Evolutionary conservation across 2,888 invertebrate genomes (phyloP).

Genomic region (Troilus luridus): DNA sequence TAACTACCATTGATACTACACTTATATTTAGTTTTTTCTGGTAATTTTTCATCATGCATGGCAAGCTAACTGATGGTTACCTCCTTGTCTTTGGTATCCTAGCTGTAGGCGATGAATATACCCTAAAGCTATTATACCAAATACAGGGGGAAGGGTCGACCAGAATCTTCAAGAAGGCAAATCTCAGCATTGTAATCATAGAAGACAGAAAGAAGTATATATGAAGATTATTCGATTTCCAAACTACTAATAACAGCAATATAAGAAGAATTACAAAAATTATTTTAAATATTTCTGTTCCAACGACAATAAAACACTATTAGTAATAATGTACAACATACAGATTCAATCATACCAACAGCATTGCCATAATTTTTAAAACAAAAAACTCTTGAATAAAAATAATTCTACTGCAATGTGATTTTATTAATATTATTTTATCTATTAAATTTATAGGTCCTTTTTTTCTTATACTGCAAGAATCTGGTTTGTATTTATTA

Average conservation of each 20-base stretch:
- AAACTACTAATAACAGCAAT: background rate
- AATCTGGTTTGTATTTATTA: too few relatives aligned
- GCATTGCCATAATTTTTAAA: too few relatives aligned
- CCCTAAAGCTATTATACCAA: conserved; percentile 69
- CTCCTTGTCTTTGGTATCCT: conserved; percentile 68
- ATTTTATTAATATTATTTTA: too few relatives aligned
- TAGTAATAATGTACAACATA: too few relatives aligned
- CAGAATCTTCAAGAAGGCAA: background rate
- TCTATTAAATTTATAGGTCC: too few relatives aligned
- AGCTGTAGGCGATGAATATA: conserved; percentile 68
- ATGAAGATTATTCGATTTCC: background rate
- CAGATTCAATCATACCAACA: too few relatives aligned
- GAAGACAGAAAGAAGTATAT: background rate
- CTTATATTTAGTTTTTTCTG: background rate
- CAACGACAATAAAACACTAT: too few relatives aligned
- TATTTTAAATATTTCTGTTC: background rate
- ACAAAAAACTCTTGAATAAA: too few relatives aligned
- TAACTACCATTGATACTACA: background rate
- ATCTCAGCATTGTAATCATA: background rate
- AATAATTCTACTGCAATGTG: too few relatives aligned
- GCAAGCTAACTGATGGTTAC: background rate
- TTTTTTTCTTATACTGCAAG: background rate
- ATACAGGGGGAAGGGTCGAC: conserved; percentile 13
- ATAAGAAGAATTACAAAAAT: background rate
- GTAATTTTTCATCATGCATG: background rate